Evolutionary conservation across 1,140 invertebrate genomes (phyloP), one percentile per base, ranked within the genome.

Genomic region (Scaptomyza hsui): DNA sequence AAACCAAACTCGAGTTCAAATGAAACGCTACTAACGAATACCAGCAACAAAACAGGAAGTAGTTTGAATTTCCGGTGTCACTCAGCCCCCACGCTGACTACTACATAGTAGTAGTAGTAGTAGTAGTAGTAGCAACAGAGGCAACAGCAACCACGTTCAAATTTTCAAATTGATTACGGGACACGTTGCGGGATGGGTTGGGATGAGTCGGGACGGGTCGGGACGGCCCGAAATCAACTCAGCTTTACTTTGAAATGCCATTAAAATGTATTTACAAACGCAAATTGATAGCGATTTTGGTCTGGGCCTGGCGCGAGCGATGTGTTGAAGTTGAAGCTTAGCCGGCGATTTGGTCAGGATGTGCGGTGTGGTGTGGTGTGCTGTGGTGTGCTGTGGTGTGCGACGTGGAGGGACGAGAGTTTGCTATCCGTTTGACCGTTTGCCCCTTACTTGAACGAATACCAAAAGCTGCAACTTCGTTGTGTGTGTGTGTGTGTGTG

Each of bases 261-360:
- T 88, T 88, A 88, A 88, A 88, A 88, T 88, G 82, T 88, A 88
- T 88, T 88, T 88, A 82, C 82, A 88, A 89, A 89, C 82, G 82
- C 82, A 88, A 88, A 88, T 88, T 88, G 82, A 82, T 88, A 88
- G 78, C 71, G 83, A 82, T 89, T 88, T 88, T 59, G 72, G 82
- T 61, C 42, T 67, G 44, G 55, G 39, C 48, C 47, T 55, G 32
- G 35, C 44, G 32, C 48, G 56, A 37, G 10, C 52, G 55, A 71
- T 62, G 81, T 86, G 81, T 86, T 86, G 62, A 78, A 75, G 65
- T 77, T 81, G 42, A 56, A 81, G 81, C 82, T 88, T 75, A 88
- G 77, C 65, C 32, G 45, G 55, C 52, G 76, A 73, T 77, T 85
- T 75, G 75, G 64, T 32, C 55, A 68, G 71, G 26, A 35, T 26